These are phyloP conservation scores for Syngnathus typhle DNA, from an alignment of 2,113 vertebrate species.

Conservation along the genomic window DNA sequence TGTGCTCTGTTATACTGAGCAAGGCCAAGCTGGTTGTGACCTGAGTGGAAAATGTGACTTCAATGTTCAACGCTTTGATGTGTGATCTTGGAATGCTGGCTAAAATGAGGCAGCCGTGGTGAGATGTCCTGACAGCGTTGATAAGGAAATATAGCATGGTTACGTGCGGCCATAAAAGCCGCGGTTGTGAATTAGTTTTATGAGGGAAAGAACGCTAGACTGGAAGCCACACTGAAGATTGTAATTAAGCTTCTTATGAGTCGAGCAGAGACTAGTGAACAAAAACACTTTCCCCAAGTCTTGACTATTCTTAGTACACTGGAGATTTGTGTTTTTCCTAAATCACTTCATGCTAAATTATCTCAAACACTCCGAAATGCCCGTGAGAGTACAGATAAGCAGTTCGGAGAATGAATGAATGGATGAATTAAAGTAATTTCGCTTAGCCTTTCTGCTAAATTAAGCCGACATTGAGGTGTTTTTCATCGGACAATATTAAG, in stretches of 20 bases:
- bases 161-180: constrained; percentile 3
- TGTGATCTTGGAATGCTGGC: constrained; percentile 50
- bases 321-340: neutral
- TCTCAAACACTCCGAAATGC: neutral
- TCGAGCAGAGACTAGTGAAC: constrained; percentile 8
- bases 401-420: too few species aligned
- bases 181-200: constrained; percentile 3
- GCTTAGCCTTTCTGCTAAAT: neutral
- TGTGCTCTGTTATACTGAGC: neutral
- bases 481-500: neutral
- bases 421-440: neutral
- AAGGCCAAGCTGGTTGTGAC: neutral
- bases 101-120: constrained; percentile 44
- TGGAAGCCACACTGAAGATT: constrained; percentile 18
- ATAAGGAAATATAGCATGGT: neutral
- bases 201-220: constrained; percentile 3
- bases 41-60: constrained; percentile 43
- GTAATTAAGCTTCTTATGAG: constrained; percentile 38
- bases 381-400: too few species aligned
- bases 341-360: neutral
- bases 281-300: constrained; percentile 9
- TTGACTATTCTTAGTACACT: constrained; percentile 18
- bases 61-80: constrained; percentile 49
- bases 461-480: neutral
- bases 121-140: neutral